Evolutionary conservation across 53 echinoderm and acorn worm genomes (phyloP), one percentile per base, ranked within the genome.

Genomic region (Patiria pectinifera): DNA sequence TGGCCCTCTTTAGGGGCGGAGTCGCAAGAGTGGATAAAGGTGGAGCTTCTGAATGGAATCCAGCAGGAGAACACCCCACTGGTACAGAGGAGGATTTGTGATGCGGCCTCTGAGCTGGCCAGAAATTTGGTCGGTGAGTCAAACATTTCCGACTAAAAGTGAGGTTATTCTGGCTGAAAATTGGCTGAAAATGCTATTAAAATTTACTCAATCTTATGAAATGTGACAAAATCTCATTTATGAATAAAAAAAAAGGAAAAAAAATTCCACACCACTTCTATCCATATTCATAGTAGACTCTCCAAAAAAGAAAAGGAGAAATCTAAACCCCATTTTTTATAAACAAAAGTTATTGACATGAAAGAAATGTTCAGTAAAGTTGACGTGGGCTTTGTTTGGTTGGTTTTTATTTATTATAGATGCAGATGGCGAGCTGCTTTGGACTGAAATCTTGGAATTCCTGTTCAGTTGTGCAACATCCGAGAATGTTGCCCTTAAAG

Each of bases 371-470:
- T n/a, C n/a, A n/a, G 8, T 53, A 53, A 53, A 53, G 8, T 53
- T 53, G 53, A 53, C n/a, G n/a, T n/a, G 2, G 53, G 35, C 1
- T 53, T 53, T 53, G 49, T 53, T 53, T 83, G 22, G 35, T 35
- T 35, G 35, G 61, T 69, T 84, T 16, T 72, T 71, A 76, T 26
- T 62, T 75, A 59, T 83, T 74, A 2, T 89, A 97, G 98, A 97
- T 95, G 98, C 96, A 21, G 95, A 96, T 59, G 98, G 98, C 8
- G 95, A 96, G 76, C 94, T 95, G 23, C 92, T 89, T n/a, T 97
- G 98, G 97, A 92, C 95, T 0, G 98, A 96, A 26, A 92, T 97
- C 70, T 69, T 95, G 45, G 93, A 96, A 69, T 96, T 97, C 91
- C 94, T 97, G 15, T 98, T 98, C 83, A 83, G 93, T 44, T 97